phyloP scores from a whole-genome alignment of 2,113 vertebrate genomes.

The Lamprotornis superbus region DNA sequence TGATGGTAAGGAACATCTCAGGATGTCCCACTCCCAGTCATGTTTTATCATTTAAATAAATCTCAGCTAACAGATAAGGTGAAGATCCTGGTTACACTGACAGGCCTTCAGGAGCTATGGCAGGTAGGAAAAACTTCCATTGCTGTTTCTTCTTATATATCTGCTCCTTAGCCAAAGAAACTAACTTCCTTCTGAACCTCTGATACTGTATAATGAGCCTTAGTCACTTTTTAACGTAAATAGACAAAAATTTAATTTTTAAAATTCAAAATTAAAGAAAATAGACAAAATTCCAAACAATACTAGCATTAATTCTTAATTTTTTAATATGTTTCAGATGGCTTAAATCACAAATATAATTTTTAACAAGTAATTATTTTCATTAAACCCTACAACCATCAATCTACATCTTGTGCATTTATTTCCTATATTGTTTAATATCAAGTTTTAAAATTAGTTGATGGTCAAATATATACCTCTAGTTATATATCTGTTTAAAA shows the following conservation, averaged over 20 bases:
- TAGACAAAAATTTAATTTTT: background rate
- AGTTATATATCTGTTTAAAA: background rate
- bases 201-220: background rate
- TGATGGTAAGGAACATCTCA: background rate
- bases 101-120: background rate
- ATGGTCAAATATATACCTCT: background rate
- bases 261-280: background rate
- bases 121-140: background rate
- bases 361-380: background rate
- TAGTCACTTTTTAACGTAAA: background rate
- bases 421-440: background rate
- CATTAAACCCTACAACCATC: background rate
- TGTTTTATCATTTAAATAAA: background rate
- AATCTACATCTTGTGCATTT: background rate
- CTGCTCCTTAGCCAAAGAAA: background rate
- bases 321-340: background rate
- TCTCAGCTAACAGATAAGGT: background rate
- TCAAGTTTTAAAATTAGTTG: background rate
- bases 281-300: background rate
- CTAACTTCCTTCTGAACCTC: background rate
- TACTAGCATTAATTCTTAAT: background rate
- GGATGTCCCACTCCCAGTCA: background rate
- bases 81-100: background rate
- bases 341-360: background rate
- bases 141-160: background rate